Conservation (phyloP, 2,113 vertebrate genomes). For the Damaliscus lunatus region DNA sequence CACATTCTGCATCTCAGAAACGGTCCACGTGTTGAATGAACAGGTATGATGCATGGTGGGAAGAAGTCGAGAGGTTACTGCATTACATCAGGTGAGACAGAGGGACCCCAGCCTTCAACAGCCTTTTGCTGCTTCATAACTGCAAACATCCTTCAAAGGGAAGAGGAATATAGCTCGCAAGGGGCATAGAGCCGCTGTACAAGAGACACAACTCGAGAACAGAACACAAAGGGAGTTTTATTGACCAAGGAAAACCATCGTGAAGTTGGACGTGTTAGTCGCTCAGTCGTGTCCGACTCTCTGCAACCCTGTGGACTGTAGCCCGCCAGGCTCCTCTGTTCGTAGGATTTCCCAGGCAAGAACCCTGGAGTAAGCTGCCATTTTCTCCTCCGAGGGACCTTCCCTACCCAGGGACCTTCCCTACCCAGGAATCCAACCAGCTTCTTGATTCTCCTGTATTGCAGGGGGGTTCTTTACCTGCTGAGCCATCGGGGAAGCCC, state of each 20-base stretch:
- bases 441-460: neutral
- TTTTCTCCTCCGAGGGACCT: neutral
- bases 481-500: neutral
- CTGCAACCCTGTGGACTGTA: fast-evolving
- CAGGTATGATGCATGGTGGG: neutral
- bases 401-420: neutral
- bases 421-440: fast-evolving
- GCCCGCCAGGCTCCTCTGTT: neutral
- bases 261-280: neutral
- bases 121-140: neutral
- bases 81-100: neutral
- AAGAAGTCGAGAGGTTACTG: neutral
- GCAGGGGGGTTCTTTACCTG: neutral
- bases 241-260: neutral
- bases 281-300: neutral
- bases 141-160: neutral
- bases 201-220: neutral
- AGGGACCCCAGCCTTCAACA: neutral
- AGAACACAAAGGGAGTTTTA: neutral
- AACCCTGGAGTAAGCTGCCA: neutral
- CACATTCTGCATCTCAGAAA: neutral
- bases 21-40: neutral
- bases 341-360: neutral
- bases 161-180: neutral
- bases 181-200: neutral